Percentiles rank a stretch among this genome's conserved stretches.
Conservation (phyloP, 1,140 invertebrate species). For the Listronotus bonariensis region DNA sequence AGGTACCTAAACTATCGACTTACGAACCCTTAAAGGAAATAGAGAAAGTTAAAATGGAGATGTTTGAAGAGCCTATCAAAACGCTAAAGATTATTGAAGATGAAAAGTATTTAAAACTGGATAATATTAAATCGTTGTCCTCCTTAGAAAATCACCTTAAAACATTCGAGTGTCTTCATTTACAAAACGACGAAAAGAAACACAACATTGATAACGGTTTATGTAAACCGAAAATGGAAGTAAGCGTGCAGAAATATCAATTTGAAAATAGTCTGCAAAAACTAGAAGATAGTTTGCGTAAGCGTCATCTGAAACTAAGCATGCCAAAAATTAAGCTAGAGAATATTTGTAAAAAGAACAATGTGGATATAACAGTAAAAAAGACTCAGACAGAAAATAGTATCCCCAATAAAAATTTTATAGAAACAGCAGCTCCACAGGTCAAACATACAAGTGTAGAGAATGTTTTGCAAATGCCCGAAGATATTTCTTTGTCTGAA, state of each 20-base stretch:
- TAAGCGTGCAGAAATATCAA: neutral
- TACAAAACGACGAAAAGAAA: neutral
- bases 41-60: conserved; percentile 27
- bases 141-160: conserved; percentile 5
- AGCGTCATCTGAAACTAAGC: neutral
- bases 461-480: neutral
- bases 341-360: neutral
- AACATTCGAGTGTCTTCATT: neutral
- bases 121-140: conserved; percentile 4
- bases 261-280: neutral
- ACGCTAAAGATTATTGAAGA: conserved; percentile 1
- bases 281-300: neutral
- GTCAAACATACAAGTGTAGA: neutral
- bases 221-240: neutral
- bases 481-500: neutral
- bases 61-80: conserved; percentile 24
- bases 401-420: neutral
- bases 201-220: neutral
- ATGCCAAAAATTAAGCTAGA: neutral
- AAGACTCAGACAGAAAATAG: neutral
- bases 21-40: conserved; percentile 31
- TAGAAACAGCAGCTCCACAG: neutral
- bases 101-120: conserved; percentile 11
- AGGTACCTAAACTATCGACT: conserved; percentile 9
- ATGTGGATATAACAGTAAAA: neutral